Evolutionary conservation across 2,888 invertebrate species (phyloP).

Genomic region (Harmothoe impar): DNA sequence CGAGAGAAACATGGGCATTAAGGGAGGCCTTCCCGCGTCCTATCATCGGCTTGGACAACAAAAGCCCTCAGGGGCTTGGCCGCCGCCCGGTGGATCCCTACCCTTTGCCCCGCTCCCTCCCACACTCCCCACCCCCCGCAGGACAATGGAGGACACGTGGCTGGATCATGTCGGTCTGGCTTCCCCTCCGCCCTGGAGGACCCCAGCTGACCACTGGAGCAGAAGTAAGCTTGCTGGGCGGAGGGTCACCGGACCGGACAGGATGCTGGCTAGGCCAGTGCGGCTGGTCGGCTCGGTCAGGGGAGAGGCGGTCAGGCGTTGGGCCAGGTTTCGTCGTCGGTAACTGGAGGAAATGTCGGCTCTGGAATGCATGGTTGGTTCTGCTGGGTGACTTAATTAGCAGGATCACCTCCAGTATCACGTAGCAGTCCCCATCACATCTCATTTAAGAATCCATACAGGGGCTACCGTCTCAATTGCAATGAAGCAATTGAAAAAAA

Average conservation of each 20-base stretch:
- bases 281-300: not conserved
- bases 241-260: slow-evolving; percentile 30
- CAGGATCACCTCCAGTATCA: no score
- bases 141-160: slow-evolving; percentile 58
- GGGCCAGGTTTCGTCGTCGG: not conserved
- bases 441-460: no score
- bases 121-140: not conserved
- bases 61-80: slow-evolving; percentile 1
- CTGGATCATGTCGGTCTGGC: slow-evolving; percentile 37
- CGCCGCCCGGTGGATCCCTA: not conserved
- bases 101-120: not conserved
- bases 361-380: not conserved
- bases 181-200: slow-evolving; percentile 43
- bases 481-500: no score
- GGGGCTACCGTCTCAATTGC: no score
- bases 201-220: slow-evolving; percentile 43
- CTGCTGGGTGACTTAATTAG: not conserved
- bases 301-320: not conserved
- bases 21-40: not conserved
- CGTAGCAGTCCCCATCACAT: no score
- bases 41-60: slow-evolving; percentile 1
- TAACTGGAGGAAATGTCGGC: not conserved
- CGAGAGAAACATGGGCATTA: not conserved
- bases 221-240: slow-evolving; percentile 29
- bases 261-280: not conserved